phyloP scores from a whole-genome alignment of 2,797 vertebrate genomes.

The Clarias pachynema region DNA sequence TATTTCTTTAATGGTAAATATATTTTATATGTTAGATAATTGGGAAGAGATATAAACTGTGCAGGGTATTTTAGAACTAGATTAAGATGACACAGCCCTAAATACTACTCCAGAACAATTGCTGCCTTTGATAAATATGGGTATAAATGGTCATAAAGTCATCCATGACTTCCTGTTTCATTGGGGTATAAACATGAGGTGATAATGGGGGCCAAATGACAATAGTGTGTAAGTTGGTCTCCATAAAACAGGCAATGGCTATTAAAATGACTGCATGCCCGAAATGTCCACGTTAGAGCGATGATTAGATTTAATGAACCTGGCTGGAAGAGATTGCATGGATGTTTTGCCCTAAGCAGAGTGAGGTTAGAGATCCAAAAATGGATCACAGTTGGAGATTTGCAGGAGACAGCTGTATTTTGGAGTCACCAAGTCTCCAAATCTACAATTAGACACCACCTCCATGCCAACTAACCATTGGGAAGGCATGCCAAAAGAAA shows the following conservation, averaged over 20 bases:
- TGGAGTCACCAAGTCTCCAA: neutral
- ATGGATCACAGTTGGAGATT: conserved; percentile 2
- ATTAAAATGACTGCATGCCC: neutral
- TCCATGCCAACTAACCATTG: conserved; percentile 14
- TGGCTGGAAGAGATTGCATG: neutral
- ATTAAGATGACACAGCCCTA: conserved; percentile 26
- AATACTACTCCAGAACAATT: conserved; percentile 8
- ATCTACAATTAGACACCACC: conserved; percentile 21
- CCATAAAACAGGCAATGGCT: neutral
- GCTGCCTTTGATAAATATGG: conserved; percentile 8
- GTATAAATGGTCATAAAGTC: neutral
- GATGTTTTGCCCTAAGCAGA: neutral
- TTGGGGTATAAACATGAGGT: neutral
- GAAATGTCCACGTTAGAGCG: neutral
- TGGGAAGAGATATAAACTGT: conserved; percentile 2
- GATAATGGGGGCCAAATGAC: neutral
- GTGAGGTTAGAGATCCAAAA: neutral
- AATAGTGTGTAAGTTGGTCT: neutral
- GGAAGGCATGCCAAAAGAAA: neutral
- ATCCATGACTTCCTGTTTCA: neutral
- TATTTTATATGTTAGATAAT: neutral
- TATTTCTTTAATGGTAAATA: neutral
- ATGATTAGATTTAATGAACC: neutral
- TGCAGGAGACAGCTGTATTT: conserved; percentile 23
- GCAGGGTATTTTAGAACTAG: neutral